Evolutionary conservation across 2,888 invertebrate genomes (phyloP), one percentile per base, ranked within the genome.

Genomic region (Cyrtodaria siliqua): DNA sequence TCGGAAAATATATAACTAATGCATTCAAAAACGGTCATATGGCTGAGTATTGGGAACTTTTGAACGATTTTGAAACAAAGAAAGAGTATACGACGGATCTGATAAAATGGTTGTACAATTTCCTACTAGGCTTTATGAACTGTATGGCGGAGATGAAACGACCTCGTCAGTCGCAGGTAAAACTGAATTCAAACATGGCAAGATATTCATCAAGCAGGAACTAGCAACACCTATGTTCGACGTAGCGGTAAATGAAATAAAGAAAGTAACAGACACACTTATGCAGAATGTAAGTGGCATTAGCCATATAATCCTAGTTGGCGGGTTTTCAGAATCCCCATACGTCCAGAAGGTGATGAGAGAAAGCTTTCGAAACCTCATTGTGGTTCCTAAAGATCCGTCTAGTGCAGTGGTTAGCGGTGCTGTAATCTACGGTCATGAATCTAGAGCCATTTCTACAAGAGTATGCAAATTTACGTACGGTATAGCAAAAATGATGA

Each of bases 391-490:
- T 0, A 47, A 52, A 1, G 73, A 82, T 23, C 76, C 82, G 24
- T 44, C 70, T 0, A 38, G 55, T 0, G 82, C 72, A 0, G 77
- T 82, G 2, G 38, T 82, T 1, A 73, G 61, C 55, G 82, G 82
- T 18, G 82, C 82, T 3, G 77, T 77, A 0, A 42, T 74, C 12
- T 74, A 62, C 44, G 82, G 82, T 9, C 74, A 73, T 4, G 44
- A 74, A 18, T 61, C 68, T 2, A 60, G 42, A 33, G 71, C 66
- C 8, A 73, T 82, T 24, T 44, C 66, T 12, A 63, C 79, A 2
- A 55, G 82, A 18, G 52, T 71, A 6, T 77, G 82, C 57, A 69
- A 71, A 26, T 69, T 61, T 29, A 78, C 82, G 0, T 82, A 82
- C 44, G 82, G 82, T 6, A 72, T 82, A 24, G 71, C 73, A 1